Percentiles rank a stretch among this genome's conserved stretches.
phyloP scores from a whole-genome alignment of 2,113 vertebrate species.

The Lasiurus cinereus region DNA sequence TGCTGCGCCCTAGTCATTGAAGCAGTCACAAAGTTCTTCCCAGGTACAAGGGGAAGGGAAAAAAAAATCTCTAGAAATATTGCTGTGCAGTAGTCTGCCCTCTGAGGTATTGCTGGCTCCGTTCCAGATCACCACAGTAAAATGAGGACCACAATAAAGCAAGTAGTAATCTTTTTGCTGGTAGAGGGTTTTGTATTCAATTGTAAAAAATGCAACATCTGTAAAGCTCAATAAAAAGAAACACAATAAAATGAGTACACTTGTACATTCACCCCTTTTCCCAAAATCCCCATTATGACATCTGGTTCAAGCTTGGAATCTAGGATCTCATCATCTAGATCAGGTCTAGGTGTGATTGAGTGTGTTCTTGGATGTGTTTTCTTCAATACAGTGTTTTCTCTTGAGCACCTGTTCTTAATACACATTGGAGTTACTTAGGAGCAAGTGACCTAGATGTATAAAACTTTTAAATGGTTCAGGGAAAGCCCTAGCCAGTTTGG shows the following conservation, averaged over 20 bases:
- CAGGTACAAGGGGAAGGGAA: neutral
- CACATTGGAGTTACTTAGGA: constrained; percentile 10
- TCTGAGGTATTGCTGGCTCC: neutral
- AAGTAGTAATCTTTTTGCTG: neutral
- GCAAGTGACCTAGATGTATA: neutral
- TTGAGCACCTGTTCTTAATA: neutral
- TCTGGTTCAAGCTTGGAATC: neutral
- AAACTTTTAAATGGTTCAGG: constrained; percentile 4
- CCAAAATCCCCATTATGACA: neutral
- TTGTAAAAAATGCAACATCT: neutral
- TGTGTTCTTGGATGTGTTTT: neutral
- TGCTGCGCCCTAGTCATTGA: neutral
- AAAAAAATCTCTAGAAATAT: constrained; percentile 11
- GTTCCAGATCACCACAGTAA: neutral
- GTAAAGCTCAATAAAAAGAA: neutral
- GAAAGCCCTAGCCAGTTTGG: neutral
- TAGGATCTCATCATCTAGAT: neutral
- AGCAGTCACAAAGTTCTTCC: constrained; percentile 3
- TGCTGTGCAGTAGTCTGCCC: neutral
- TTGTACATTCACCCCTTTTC: neutral
- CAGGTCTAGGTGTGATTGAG: neutral
- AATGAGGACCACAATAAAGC: neutral
- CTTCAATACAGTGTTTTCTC: neutral
- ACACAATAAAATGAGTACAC: neutral
- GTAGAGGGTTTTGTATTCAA: neutral